Evolutionary conservation across 2,888 invertebrate species (phyloP).

Genomic region (Drosophila lutescens): DNA sequence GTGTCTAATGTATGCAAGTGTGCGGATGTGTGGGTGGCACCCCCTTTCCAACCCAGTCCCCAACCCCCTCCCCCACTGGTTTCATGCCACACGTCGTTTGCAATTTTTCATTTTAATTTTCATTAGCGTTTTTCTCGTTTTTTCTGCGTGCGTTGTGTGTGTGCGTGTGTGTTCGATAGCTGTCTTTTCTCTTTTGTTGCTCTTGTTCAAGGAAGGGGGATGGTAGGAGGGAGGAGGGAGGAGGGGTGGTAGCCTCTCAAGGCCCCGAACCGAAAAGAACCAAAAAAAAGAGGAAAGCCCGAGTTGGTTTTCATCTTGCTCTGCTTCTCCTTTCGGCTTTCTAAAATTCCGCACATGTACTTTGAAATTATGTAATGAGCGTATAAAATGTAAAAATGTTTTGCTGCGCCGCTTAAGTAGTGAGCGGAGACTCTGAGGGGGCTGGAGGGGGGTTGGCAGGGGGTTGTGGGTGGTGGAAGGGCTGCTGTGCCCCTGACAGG

Average conservation of each 20-base stretch:
- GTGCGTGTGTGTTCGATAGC: conserved; percentile 41
- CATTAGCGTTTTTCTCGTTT: conserved; percentile 81
- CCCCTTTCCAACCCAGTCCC: background rate
- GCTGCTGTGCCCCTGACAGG: conserved; percentile 33
- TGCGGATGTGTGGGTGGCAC: conserved; percentile 21
- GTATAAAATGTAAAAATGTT: conserved; percentile 81
- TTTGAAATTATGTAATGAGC: conserved; percentile 83
- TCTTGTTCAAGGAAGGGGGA: background rate
- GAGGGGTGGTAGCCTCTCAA: conserved; percentile 1
- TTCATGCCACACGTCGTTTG: conserved; percentile 79
- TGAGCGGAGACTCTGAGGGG: conserved; percentile 30
- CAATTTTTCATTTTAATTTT: conserved; percentile 84
- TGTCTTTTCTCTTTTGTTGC: conserved; percentile 35
- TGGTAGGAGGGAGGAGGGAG: too few relatives aligned
- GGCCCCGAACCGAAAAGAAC: conserved; percentile 3
- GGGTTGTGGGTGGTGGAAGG: conserved; percentile 2
- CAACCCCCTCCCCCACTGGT: conserved; percentile 6
- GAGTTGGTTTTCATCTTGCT: conserved; percentile 6
- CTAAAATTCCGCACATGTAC: conserved; percentile 79
- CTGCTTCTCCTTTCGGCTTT: conserved; percentile 44
- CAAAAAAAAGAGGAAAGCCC: background rate
- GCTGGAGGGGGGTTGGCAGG: background rate
- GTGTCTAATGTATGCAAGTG: conserved; percentile 74
- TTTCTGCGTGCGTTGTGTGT: conserved; percentile 39
- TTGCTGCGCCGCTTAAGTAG: conserved; percentile 60